Percentiles rank a stretch among this genome's conserved stretches.
Conservation (phyloP, 2,113 vertebrate species). For the Tragelaphus scriptus region DNA sequence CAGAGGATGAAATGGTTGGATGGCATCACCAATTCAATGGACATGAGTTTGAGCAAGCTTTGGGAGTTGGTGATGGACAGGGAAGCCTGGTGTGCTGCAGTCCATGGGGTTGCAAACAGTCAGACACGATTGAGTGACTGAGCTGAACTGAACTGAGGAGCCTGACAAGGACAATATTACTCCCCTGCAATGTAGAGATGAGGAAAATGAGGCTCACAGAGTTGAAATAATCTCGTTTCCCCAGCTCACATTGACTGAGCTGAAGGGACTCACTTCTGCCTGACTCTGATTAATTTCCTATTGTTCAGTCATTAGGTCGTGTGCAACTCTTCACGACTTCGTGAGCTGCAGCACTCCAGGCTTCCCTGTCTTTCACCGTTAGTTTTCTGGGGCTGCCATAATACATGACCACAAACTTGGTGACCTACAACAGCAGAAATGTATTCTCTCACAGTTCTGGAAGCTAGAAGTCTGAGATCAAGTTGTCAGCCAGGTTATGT, state of each 20-base stretch:
- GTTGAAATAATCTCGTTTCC: not conserved
- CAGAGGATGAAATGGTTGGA: not conserved
- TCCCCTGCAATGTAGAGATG: not conserved
- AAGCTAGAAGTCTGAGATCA: not conserved
- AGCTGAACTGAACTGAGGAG: not conserved
- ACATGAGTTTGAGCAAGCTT: not conserved
- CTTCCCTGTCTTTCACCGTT: not conserved
- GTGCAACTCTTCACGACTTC: not conserved
- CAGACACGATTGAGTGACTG: not conserved
- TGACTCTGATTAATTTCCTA: not conserved
- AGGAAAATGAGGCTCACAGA: not conserved
- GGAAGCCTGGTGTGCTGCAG: not conserved
- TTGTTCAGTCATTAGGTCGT: not conserved
- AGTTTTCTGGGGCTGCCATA: not conserved
- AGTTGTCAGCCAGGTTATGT: not conserved
- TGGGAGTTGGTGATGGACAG: not conserved
- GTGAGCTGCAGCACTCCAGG: not conserved
- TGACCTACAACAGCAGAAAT: not conserved
- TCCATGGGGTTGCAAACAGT: not conserved
- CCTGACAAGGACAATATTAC: not conserved
- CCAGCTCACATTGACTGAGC: not conserved
- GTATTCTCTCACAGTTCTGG: not conserved
- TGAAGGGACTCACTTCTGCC: not conserved
- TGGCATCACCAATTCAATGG: not conserved
- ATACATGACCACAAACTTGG: not conserved